A percentile compares a stretch with the other conserved stretches of the same genome.
Conservation (phyloP, 2,113 vertebrate genomes). For the Rostratula benghalensis region DNA sequence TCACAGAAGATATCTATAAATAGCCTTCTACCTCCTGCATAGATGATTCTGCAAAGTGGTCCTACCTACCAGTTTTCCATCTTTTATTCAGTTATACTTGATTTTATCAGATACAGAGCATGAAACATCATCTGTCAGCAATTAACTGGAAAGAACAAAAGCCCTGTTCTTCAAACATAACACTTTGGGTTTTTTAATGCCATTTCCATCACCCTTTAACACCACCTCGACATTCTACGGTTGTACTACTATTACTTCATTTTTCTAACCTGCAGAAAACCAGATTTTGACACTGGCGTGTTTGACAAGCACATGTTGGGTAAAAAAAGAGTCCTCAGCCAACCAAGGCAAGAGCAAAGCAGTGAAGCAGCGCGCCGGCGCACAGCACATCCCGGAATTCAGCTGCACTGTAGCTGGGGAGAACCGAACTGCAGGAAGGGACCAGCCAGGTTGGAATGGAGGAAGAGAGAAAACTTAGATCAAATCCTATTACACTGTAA, state of each 20-base stretch:
- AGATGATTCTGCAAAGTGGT: neutral
- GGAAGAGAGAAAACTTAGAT: neutral
- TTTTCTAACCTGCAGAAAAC: neutral
- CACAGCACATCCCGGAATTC: neutral
- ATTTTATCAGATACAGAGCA: constrained; percentile 14
- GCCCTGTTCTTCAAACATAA: neutral
- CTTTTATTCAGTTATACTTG: neutral
- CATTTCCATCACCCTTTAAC: neutral
- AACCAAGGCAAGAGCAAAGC: neutral
- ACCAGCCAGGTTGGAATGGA: neutral
- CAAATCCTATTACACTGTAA: neutral
- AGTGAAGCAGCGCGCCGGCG: neutral
- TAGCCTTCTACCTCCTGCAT: neutral
- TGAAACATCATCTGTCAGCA: constrained; percentile 1
- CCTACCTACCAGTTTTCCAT: neutral
- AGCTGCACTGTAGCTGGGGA: neutral
- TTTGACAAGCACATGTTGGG: neutral
- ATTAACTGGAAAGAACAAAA: constrained; percentile 14
- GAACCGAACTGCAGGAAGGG: neutral
- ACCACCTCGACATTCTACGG: neutral
- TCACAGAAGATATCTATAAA: neutral
- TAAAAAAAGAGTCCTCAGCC: neutral
- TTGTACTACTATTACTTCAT: neutral
- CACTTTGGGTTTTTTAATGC: neutral
- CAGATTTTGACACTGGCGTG: neutral